A percentile compares a stretch with the other conserved stretches of the same genome.
Evolutionary conservation across 1,140 invertebrate species (phyloP).

Genomic region (Rhynchophorus ferrugineus): DNA sequence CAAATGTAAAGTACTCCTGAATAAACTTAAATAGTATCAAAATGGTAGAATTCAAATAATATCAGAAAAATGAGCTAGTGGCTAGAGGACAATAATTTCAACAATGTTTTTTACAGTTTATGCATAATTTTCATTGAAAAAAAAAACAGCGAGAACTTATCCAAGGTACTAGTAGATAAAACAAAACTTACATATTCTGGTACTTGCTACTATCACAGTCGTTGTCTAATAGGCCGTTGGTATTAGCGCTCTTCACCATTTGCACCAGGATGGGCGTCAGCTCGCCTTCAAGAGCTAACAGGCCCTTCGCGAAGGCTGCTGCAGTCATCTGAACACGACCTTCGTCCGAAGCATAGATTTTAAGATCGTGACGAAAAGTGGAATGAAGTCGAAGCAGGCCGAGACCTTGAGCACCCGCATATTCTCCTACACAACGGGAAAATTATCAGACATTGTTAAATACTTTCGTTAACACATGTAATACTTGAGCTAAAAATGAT

Average conservation of each 20-base stretch:
- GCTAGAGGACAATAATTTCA: too few species aligned
- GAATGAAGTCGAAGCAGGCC: slow-evolving; percentile 91
- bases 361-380: slow-evolving; percentile 97
- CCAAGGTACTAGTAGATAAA: too few species aligned
- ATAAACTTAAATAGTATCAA: too few species aligned
- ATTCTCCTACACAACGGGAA: slow-evolving; percentile 60
- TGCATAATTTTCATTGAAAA: too few species aligned
- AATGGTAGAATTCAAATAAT: too few species aligned
- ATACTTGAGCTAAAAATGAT: too few species aligned
- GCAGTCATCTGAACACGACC: slow-evolving; percentile 99
- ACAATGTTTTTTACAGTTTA: too few species aligned
- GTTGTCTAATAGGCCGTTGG: slow-evolving; percentile 95
- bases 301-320: slow-evolving; percentile 96
- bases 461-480: too few species aligned
- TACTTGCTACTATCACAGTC: slow-evolving; percentile 95
- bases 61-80: too few species aligned
- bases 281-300: slow-evolving; percentile 95
- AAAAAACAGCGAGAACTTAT: too few species aligned
- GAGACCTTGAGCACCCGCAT: slow-evolving; percentile 81
- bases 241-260: slow-evolving; percentile 99
- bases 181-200: slow-evolving; percentile 77
- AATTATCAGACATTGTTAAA: too few species aligned
- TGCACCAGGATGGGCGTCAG: slow-evolving; percentile 97
- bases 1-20: too few species aligned
- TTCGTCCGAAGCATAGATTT: slow-evolving; percentile 99